Conservation (phyloP, 64 coral and sea anemone species). For the Dendrophyllia cribrosa region DNA sequence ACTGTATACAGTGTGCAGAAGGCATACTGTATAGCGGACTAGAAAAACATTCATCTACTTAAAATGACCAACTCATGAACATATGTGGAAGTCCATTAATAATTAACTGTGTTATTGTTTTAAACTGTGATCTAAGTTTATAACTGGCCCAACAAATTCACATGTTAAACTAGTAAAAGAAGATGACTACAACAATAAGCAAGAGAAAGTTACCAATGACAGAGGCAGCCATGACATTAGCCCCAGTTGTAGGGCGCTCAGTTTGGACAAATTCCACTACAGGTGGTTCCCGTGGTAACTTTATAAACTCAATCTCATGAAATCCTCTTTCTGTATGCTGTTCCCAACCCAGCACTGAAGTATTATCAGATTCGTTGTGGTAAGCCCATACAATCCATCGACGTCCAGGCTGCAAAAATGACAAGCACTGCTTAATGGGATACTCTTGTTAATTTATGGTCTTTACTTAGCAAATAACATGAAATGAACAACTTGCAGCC, state of each 20-base stretch:
- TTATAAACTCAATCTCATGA: neutral
- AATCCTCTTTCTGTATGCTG: constrained; percentile 12
- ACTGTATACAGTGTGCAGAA: too few relatives aligned
- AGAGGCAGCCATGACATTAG: neutral
- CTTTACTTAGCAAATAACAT: too few relatives aligned
- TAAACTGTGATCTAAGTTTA: too few relatives aligned
- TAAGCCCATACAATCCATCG: constrained; percentile 64
- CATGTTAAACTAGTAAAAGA: constrained; percentile 8
- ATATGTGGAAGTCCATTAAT: too few relatives aligned
- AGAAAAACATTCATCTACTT: too few relatives aligned
- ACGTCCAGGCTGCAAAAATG: constrained; percentile 41
- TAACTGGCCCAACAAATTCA: too few relatives aligned
- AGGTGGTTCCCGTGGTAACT: neutral
- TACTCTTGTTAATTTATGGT: too few relatives aligned
- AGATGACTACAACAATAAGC: neutral
- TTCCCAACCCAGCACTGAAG: too few relatives aligned
- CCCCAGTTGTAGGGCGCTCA: neutral
- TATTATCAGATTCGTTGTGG: constrained; percentile 23
- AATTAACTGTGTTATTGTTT: too few relatives aligned
- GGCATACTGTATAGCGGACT: too few relatives aligned
- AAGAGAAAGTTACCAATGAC: constrained; percentile 8
- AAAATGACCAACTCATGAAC: too few relatives aligned
- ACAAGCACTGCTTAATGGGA: neutral
- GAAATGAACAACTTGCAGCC: too few relatives aligned
- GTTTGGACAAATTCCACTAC: neutral